phyloP scores from a whole-genome alignment of 2,888 invertebrate species.

The Phengaris alcon region DNA sequence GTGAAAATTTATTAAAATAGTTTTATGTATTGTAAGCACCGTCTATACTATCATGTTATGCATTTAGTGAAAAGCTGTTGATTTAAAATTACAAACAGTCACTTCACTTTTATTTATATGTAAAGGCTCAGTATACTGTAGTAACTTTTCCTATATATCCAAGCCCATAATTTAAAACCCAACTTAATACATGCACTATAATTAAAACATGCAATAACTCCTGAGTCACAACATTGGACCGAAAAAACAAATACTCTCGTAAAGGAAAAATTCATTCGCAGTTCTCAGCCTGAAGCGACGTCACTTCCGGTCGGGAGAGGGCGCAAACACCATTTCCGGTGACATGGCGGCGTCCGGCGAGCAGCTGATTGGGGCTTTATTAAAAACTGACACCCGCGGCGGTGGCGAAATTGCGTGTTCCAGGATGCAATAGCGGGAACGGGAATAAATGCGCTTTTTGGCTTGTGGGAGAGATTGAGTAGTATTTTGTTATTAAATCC shows the following conservation, averaged over 20 bases:
- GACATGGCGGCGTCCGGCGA: constrained; percentile 65
- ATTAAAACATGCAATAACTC: constrained; percentile 20
- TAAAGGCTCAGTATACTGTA: too few relatives aligned
- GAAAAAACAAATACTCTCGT: constrained; percentile 31
- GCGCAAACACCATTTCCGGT: constrained; percentile 74
- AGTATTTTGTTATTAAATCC: background rate
- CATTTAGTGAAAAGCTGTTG: too few relatives aligned
- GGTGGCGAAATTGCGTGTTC: constrained; percentile 42
- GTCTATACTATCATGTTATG: too few relatives aligned
- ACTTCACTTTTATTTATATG: too few relatives aligned
- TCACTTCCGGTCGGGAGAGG: constrained; percentile 48
- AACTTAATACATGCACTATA: background rate
- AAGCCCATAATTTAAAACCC: background rate
- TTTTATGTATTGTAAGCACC: too few relatives aligned
- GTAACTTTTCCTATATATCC: too few relatives aligned
- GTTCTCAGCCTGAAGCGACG: constrained; percentile 41
- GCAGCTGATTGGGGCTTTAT: constrained; percentile 76
- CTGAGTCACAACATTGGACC: constrained; percentile 10
- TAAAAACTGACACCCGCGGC: constrained; percentile 78
- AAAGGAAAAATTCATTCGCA: constrained; percentile 41
- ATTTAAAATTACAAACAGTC: too few relatives aligned
- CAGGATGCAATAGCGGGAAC: constrained; percentile 28
- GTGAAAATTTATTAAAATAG: too few relatives aligned
- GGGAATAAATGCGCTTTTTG: constrained; percentile 18
- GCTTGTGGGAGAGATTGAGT: background rate